Percentiles rank a stretch among this genome's conserved stretches.
Evolutionary conservation across 2,888 invertebrate genomes (phyloP).

Genomic region (Latrodectus hesperus): DNA sequence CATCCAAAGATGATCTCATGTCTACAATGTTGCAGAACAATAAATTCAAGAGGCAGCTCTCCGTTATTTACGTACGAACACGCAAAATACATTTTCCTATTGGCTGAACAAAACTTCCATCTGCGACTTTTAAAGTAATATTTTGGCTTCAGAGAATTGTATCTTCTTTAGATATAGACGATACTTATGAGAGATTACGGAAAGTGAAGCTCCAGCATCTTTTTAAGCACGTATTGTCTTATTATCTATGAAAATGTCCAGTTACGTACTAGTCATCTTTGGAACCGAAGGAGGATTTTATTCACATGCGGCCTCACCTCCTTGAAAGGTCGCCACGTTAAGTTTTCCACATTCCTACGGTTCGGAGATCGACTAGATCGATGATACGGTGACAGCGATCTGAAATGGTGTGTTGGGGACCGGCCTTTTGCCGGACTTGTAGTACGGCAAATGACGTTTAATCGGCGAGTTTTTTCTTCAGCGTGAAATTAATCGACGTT

Average conservation of each 20-base stretch:
- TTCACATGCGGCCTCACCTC: constrained; percentile 8
- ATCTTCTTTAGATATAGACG: neutral
- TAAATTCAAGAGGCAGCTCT: neutral
- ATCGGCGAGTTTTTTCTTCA: neutral
- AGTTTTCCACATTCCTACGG: constrained; percentile 11
- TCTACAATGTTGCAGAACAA: constrained; percentile 1
- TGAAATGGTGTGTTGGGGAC: too few relatives aligned
- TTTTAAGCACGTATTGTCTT: neutral
- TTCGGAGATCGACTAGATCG: neutral
- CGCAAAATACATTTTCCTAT: constrained; percentile 14
- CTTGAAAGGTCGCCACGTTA: neutral
- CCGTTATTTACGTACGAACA: neutral
- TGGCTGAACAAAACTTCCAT: neutral
- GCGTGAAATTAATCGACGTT: neutral
- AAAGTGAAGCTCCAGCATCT: constrained; percentile 8
- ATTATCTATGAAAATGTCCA: neutral
- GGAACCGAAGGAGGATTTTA: constrained; percentile 1
- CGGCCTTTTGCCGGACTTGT: neutral
- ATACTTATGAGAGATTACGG: neutral
- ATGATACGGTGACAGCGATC: neutral
- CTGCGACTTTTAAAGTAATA: neutral
- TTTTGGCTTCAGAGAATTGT: neutral
- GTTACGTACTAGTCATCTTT: neutral
- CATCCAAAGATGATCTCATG: constrained; percentile 11
- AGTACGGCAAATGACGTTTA: neutral